Percentiles rank a stretch among this genome's conserved stretches.
These are phyloP conservation scores for Drosophila chauvacae DNA, from an alignment of 1,140 invertebrate genomes.

Conservation along the genomic window DNA sequence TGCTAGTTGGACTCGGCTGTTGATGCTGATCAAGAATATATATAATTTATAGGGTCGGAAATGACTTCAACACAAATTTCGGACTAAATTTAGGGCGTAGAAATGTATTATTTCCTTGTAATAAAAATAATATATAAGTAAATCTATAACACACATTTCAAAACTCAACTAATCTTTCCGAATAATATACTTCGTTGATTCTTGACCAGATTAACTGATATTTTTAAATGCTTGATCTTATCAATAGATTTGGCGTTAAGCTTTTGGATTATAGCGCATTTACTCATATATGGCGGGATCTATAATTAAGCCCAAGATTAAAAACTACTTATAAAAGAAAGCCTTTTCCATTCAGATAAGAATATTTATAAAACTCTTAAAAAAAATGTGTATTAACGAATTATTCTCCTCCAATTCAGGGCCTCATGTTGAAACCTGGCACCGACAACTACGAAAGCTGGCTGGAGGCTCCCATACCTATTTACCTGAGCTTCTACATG, in stretches of 20 bases:
- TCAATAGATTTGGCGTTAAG: neutral
- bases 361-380: neutral
- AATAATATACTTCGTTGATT: neutral
- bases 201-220: constrained; percentile 1
- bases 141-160: neutral
- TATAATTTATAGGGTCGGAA: neutral
- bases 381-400: neutral
- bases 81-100: neutral
- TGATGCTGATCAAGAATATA: neutral
- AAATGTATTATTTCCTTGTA: too few relatives aligned
- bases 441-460: constrained; percentile 89
- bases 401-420: constrained; percentile 75
- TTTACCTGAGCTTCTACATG: constrained; percentile 91
- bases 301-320: constrained; percentile 1
- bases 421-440: constrained; percentile 86
- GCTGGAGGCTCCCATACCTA: constrained; percentile 90
- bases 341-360: neutral
- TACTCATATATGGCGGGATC: neutral
- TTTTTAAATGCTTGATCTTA: neutral
- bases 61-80: neutral
- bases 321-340: neutral
- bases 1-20: neutral
- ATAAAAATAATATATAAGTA: too few relatives aligned
- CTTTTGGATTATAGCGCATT: neutral
- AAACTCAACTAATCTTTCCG: neutral